A percentile compares a stretch with the other conserved stretches of the same genome.
These are phyloP conservation scores for Polylopha cassiicola DNA, from an alignment of 2,888 invertebrate species.

Conservation along the genomic window DNA sequence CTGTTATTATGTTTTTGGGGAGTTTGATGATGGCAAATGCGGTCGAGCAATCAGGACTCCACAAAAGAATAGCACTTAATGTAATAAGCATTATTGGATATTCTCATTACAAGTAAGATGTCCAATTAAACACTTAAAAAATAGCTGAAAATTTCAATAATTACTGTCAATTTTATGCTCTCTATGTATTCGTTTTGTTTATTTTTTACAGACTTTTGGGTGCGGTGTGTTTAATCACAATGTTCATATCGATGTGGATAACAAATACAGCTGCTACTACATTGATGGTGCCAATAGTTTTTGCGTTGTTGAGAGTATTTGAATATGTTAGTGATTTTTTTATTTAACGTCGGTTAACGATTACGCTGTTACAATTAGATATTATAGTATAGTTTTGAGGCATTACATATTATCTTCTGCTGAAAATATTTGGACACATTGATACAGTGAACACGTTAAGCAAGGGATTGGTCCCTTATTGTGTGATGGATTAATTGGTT, in stretches of 20 bases:
- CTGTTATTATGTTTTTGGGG: conserved; percentile 60
- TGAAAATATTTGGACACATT: too few relatives aligned
- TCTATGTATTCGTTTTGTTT: too few relatives aligned
- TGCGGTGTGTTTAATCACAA: conserved; percentile 88
- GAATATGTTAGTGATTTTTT: conserved; percentile 74
- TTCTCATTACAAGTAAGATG: conserved; percentile 57
- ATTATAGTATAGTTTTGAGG: too few relatives aligned
- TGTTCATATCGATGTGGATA: conserved; percentile 96
- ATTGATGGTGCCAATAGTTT: conserved; percentile 93
- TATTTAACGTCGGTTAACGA: too few relatives aligned
- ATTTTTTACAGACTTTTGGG: conserved; percentile 80
- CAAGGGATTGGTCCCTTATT: too few relatives aligned
- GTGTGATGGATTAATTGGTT: too few relatives aligned
- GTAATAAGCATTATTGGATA: conserved; percentile 55
- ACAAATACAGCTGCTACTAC: conserved; percentile 94
- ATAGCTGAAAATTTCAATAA: too few relatives aligned
- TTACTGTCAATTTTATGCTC: background rate
- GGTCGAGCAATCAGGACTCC: conserved; percentile 62
- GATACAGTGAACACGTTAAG: too few relatives aligned
- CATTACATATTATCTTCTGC: too few relatives aligned
- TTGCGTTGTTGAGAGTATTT: conserved; percentile 86
- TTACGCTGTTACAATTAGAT: too few relatives aligned
- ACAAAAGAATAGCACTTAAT: conserved; percentile 53
- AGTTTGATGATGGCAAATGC: conserved; percentile 57
- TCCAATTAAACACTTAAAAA: too few relatives aligned